phyloP scores from a whole-genome alignment of 2,797 vertebrate species.

The Amphiprion clarkii region DNA sequence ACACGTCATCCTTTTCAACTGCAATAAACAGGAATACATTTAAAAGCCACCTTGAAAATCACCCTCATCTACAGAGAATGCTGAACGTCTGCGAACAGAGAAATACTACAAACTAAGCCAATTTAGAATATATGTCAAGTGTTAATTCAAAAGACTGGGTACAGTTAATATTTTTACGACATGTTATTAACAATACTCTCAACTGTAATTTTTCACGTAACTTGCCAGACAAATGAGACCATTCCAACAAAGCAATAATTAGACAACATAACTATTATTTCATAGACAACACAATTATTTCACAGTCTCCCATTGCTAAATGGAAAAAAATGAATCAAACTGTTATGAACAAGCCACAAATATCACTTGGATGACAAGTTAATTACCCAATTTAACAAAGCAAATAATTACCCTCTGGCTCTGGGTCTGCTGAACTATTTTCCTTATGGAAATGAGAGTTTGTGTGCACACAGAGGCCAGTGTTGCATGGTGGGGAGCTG shows the following conservation, averaged over 20 bases:
- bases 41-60: constrained; percentile 7
- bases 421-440: constrained; percentile 52
- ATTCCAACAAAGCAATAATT: constrained; percentile 57
- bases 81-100: constrained; percentile 1
- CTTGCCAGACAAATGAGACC: constrained; percentile 39
- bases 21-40: constrained; percentile 14
- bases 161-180: constrained; percentile 11
- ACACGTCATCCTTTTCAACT: constrained; percentile 26
- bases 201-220: constrained; percentile 22
- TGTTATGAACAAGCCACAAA: constrained; percentile 57
- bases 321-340: constrained; percentile 30
- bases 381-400: constrained; percentile 79
- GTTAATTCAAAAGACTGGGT: neutral
- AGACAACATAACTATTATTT: constrained; percentile 58
- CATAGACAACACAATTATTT: constrained; percentile 59
- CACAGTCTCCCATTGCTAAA: constrained; percentile 33
- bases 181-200: constrained; percentile 11
- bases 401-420: constrained; percentile 78
- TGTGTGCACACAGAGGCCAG: constrained; percentile 17
- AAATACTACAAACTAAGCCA: neutral
- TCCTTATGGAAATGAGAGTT: constrained; percentile 70
- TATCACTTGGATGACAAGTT: constrained; percentile 68
- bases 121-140: constrained; percentile 5
- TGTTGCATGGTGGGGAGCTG: constrained; percentile 15
- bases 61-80: neutral